These are phyloP conservation scores for Oligia latruncula DNA, from an alignment of 2,888 invertebrate genomes.

Conservation along the genomic window DNA sequence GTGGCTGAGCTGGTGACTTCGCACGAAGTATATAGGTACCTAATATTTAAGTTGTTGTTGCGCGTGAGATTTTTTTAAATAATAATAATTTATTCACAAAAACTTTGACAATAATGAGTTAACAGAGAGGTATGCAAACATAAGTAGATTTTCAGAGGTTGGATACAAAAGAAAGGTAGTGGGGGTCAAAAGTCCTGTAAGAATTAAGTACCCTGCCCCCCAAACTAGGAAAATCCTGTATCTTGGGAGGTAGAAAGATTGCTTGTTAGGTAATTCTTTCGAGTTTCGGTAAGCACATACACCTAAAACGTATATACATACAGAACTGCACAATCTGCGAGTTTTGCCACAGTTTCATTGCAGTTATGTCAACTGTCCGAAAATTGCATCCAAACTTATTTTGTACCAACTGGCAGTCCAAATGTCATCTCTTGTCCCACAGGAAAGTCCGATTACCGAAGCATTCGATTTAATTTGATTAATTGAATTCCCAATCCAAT, in stretches of 20 bases:
- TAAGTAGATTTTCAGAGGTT: no score
- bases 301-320: background rate
- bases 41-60: background rate
- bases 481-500: slow-evolving; percentile 1
- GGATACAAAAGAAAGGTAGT: no score
- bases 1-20: background rate
- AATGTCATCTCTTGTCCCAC: background rate
- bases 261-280: no score
- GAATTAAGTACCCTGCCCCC: no score
- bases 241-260: no score
- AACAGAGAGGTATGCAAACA: no score
- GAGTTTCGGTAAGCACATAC: background rate
- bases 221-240: no score
- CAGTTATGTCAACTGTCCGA: background rate
- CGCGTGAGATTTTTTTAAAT: no score
- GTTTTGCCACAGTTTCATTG: background rate
- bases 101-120: no score
- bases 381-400: background rate
- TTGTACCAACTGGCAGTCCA: background rate
- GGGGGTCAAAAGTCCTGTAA: no score
- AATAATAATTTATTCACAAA: no score
- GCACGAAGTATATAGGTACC: background rate
- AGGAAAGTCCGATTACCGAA: background rate
- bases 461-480: background rate
- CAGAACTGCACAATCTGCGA: background rate